phyloP scores from a whole-genome alignment of 2,797 vertebrate genomes.

The Aldrovandia affinis region DNA sequence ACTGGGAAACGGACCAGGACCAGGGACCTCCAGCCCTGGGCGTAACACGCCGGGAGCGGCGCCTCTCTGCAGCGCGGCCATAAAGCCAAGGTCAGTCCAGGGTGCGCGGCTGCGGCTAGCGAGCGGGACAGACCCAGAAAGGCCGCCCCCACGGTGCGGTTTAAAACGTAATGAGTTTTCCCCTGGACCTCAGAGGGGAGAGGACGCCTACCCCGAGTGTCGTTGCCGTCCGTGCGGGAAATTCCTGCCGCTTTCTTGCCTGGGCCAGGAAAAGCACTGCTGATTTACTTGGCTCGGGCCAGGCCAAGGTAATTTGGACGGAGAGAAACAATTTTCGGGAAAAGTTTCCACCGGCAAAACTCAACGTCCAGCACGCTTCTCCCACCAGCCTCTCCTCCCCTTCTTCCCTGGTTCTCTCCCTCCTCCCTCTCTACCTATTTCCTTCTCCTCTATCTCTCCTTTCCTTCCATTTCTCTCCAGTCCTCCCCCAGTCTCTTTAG shows the following conservation, averaged over 20 bases:
- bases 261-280: constrained; percentile 1
- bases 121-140: background rate
- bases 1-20: constrained; percentile 12
- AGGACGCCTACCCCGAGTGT: background rate
- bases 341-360: constrained; percentile 31
- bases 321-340: background rate
- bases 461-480: background rate
- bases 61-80: background rate
- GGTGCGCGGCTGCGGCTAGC: background rate
- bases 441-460: background rate
- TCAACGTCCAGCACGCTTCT: background rate
- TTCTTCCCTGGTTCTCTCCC: background rate
- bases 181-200: background rate
- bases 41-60: too few species aligned
- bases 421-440: background rate
- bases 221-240: background rate
- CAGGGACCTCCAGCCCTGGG: background rate
- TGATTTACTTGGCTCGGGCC: constrained; percentile 24
- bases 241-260: background rate
- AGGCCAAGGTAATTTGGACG: constrained; percentile 17
- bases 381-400: background rate
- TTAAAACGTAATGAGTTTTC: background rate
- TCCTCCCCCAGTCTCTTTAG: background rate
- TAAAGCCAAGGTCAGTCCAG: background rate
- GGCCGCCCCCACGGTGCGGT: background rate